Percentiles rank a stretch among this genome's conserved stretches.
Evolutionary conservation across 1,140 invertebrate species (phyloP).

Genomic region (Hyphantria cunea): DNA sequence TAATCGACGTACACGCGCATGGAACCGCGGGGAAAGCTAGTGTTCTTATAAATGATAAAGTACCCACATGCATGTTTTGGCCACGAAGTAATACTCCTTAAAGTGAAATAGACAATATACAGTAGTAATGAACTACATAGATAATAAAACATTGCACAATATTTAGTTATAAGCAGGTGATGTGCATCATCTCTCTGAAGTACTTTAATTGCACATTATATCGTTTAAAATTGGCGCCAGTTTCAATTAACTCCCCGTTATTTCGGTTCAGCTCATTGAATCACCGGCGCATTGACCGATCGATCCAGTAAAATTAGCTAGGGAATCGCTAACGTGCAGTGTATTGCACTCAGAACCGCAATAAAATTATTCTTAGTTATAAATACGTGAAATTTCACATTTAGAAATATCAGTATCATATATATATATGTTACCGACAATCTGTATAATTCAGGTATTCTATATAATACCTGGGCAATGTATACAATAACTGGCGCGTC

Average conservation of each 20-base stretch:
- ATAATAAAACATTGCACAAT: conserved; percentile 30
- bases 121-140: no score
- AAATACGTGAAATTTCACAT: conserved; percentile 1
- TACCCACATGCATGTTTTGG: no score
- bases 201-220: conserved; percentile 57
- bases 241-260: conserved; percentile 65
- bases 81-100: no score
- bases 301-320: conserved; percentile 63
- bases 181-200: conserved; percentile 49
- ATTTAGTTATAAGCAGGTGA: conserved; percentile 30
- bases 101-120: no score
- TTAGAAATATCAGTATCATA: neutral
- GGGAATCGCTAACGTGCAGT: conserved; percentile 57
- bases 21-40: no score
- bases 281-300: conserved; percentile 66
- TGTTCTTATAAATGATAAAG: no score
- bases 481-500: no score
- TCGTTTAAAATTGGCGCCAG: conserved; percentile 56
- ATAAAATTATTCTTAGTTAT: conserved; percentile 58
- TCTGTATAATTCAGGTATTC: no score
- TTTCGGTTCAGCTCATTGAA: conserved; percentile 47
- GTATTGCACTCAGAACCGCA: conserved; percentile 53
- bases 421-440: no score
- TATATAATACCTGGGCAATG: no score
- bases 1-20: no score